Percentiles rank a stretch among this genome's conserved stretches.
Evolutionary conservation across 2,888 invertebrate genomes (phyloP).

Genomic region (Campoplex capitator): DNA sequence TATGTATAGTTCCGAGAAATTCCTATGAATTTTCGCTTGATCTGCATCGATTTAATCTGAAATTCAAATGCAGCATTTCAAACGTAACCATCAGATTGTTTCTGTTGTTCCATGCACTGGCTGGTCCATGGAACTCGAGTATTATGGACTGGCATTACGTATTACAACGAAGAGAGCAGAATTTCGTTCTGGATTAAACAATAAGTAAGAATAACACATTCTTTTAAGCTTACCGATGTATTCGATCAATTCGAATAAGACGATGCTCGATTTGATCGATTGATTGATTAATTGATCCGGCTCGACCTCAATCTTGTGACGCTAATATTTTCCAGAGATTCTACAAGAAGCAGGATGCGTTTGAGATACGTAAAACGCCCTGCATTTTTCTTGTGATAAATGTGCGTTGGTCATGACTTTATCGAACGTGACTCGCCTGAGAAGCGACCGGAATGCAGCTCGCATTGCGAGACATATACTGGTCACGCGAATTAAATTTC

Average conservation of each 20-base stretch:
- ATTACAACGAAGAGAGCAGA: background rate
- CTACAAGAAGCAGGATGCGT: constrained; percentile 15
- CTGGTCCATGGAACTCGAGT: background rate
- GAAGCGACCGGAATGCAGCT: background rate
- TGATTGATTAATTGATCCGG: background rate
- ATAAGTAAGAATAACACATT: background rate
- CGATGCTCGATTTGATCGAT: background rate
- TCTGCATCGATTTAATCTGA: background rate
- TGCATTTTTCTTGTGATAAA: background rate
- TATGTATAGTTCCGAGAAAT: background rate
- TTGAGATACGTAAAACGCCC: background rate
- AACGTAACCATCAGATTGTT: background rate
- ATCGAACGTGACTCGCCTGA: constrained; percentile 51
- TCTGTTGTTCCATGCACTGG: background rate
- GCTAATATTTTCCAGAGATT: constrained; percentile 1
- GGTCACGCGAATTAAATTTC: constrained; percentile 15
- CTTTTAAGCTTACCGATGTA: background rate
- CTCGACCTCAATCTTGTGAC: constrained; percentile 4
- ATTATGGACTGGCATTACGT: background rate
- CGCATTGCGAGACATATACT: constrained; percentile 8
- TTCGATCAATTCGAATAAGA: background rate
- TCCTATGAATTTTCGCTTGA: background rate
- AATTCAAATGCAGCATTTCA: background rate
- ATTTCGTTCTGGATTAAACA: background rate
- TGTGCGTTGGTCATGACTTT: constrained; percentile 18